These are phyloP conservation scores for Neogale vison DNA, from an alignment of 2,113 vertebrate genomes.

Conservation along the genomic window DNA sequence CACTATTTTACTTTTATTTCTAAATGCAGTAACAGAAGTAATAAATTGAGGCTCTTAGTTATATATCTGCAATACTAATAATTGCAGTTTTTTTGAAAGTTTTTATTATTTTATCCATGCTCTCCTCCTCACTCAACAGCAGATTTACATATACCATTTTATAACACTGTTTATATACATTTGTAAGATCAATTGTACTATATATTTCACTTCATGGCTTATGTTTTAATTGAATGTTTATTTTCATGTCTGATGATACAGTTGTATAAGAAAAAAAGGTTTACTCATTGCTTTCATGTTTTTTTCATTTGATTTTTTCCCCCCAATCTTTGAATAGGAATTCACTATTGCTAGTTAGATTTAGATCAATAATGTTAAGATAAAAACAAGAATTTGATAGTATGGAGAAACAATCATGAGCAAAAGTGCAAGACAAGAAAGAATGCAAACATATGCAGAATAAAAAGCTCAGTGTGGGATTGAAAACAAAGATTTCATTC, in stretches of 20 bases:
- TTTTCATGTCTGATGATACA: background rate
- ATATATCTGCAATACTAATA: background rate
- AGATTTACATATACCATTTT: background rate
- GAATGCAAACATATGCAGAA: background rate
- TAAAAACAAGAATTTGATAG: background rate
- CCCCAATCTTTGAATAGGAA: background rate
- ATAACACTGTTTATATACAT: background rate
- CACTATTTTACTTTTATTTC: background rate
- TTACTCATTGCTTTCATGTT: background rate
- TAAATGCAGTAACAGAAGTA: background rate
- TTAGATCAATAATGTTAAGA: background rate
- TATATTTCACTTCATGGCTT: background rate
- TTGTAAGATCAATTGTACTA: background rate
- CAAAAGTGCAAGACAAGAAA: background rate
- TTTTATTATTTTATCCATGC: background rate
- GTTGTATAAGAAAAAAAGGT: background rate
- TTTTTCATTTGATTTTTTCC: background rate
- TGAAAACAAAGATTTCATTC: background rate
- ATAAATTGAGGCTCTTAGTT: background rate
- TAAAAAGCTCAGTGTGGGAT: accelerated
- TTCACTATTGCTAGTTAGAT: background rate
- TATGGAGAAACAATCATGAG: background rate
- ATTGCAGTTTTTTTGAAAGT: background rate
- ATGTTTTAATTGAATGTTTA: slow-evolving; percentile 28
- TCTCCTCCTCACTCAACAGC: background rate